Base-by-base conservation (phyloP, 2,888 invertebrate genomes). In the Harpalus rubripes region DNA sequence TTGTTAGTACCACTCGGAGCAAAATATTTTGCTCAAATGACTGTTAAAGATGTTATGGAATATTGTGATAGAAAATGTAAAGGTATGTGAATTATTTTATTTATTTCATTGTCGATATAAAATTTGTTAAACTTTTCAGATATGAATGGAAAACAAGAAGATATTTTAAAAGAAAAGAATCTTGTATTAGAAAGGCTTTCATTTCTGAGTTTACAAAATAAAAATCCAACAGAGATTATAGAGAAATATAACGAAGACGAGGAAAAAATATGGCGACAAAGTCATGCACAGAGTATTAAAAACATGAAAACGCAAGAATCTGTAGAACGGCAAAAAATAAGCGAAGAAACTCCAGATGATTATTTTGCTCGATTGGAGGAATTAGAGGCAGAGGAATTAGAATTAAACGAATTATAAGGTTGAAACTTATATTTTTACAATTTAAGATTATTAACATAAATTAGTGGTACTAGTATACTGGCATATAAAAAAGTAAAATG, bases 11-110 rank as follows among this genome's bases (percentile, higher is more conserved):
- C 44, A 8, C 22, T 83, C 0, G 83, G 83, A 39, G 32, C 61
- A 7, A 76, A 83, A 52, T 83, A 83, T 63, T 83, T 44, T 41
- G 41, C 61, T 44, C 44, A 83, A 44, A 83, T 83, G 83, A 76
- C 83, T 22, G 44, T 44, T 22, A 61, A 41, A 44, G 83, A 83
- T 76, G 52, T 76, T 7, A 22, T 76, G 12, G 44, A 61, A 59
- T 83, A 72, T 44, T 76, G 74, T 63, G 22, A 76, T 22, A 74
- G 83, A 18, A 83, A 83, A 83, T 41, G 59, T 61, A 22, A 15
- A 59, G 59, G 82, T 82, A 82, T 39, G n/a, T 26, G 6, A 41
- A 5, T 12, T 52, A 6, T 52, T 52, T 52, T 2, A 52, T 52
- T 52, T 4, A 10, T 3, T 44, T 10, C 44, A 5, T 44, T 44